A percentile compares a stretch with the other conserved stretches of the same genome.
Conservation (phyloP, 1,140 invertebrate species). For the Wasmannia auropunctata region DNA sequence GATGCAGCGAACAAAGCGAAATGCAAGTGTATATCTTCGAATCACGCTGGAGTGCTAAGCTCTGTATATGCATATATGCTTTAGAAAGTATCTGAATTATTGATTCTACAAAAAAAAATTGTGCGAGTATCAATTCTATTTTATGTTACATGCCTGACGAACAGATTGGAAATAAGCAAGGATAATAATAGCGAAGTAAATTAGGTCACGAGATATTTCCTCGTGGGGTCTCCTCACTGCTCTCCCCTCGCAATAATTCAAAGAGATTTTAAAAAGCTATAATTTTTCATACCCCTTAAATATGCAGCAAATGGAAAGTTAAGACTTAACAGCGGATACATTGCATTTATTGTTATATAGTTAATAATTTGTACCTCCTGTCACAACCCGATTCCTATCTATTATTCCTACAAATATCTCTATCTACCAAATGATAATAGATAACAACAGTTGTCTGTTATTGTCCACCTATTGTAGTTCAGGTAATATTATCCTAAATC, state of each 20-base stretch:
- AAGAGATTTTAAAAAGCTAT: neutral
- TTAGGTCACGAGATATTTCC: neutral
- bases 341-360: neutral
- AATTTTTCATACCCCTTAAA: neutral
- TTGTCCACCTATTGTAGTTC: neutral
- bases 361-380: neutral
- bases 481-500: neutral
- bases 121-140: neutral
- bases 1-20: slow-evolving; percentile 53
- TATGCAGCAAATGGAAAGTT: neutral
- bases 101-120: slow-evolving; percentile 18
- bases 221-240: neutral
- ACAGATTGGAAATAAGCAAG: neutral
- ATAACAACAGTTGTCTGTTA: neutral
- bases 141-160: neutral
- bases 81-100: slow-evolving; percentile 21
- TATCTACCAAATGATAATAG: neutral
- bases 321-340: neutral
- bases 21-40: slow-evolving; percentile 47
- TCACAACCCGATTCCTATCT: neutral
- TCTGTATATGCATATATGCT: neutral
- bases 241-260: neutral
- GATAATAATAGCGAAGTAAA: neutral
- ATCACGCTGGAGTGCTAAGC: slow-evolving; percentile 24
- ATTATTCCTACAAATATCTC: slow-evolving; percentile 6